These are phyloP conservation scores for Labeo calbasu DNA, from an alignment of 2,797 vertebrate genomes.

Conservation along the genomic window DNA sequence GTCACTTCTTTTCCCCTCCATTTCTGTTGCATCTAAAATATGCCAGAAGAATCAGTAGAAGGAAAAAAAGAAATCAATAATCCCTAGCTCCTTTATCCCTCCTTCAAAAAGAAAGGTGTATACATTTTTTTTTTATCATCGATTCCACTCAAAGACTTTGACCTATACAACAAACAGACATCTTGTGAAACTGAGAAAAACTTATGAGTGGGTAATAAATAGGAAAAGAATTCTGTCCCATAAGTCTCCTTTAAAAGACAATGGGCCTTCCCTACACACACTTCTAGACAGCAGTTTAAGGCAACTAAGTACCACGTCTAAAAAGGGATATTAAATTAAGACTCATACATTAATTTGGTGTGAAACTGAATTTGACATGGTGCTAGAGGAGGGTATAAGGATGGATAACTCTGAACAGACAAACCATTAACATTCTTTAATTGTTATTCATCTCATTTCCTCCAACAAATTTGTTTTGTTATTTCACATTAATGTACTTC, in stretches of 20 bases:
- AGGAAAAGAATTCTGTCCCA: not conserved
- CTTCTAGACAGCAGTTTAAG: not conserved
- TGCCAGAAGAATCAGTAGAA: slow-evolving; percentile 27
- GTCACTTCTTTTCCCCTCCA: slow-evolving; percentile 38
- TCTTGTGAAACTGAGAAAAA: slow-evolving; percentile 33
- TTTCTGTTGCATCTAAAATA: slow-evolving; percentile 48
- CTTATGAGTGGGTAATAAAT: not conserved
- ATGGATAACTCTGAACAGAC: slow-evolving; percentile 6
- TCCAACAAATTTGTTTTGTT: not conserved
- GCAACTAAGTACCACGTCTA: not conserved
- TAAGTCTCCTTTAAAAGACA: not conserved
- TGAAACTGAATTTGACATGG: not conserved
- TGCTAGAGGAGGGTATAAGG: not conserved
- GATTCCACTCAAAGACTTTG: slow-evolving; percentile 24
- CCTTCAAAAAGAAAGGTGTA: slow-evolving; percentile 32
- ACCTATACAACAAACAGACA: slow-evolving; percentile 38
- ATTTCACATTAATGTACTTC: not conserved
- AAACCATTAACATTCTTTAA: not conserved
- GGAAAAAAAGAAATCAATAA: slow-evolving; percentile 51
- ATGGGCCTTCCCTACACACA: not conserved
- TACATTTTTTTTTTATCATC: slow-evolving; percentile 14
- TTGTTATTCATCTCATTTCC: not conserved
- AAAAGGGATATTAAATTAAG: not conserved
- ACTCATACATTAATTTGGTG: not conserved
- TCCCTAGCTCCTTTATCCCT: slow-evolving; percentile 11